A percentile compares a stretch with the other conserved stretches of the same genome.
Conservation (phyloP, 2,113 vertebrate species). For the Bubalus kerabau region DNA sequence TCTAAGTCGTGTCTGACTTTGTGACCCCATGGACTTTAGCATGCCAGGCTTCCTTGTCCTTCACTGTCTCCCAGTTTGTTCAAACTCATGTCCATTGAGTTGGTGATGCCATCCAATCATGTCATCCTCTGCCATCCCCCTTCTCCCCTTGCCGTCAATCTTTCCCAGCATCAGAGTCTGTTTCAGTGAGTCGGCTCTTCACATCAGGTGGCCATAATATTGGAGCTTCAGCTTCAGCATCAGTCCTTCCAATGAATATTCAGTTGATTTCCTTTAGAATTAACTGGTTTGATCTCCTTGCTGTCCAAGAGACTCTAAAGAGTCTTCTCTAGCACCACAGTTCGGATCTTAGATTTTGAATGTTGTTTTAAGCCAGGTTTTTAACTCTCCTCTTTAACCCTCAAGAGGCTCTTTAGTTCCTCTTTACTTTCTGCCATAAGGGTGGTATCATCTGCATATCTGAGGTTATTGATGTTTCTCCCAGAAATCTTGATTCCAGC, state of each 20-base stretch:
- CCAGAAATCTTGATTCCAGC: fast-evolving
- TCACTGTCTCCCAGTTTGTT: background rate
- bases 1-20: background rate
- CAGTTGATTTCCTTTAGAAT: background rate
- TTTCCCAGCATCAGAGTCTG: background rate
- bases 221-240: background rate
- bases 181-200: background rate
- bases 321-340: background rate
- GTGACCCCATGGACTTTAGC: background rate
- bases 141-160: background rate
- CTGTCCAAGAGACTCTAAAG: background rate
- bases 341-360: background rate
- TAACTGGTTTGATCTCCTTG: background rate
- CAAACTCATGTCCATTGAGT: background rate
- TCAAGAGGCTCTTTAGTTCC: background rate
- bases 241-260: background rate
- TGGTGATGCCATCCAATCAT: background rate
- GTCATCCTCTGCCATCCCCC: background rate
- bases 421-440: background rate
- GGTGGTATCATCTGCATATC: background rate
- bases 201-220: background rate
- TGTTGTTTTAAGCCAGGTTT: background rate
- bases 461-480: background rate
- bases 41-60: background rate
- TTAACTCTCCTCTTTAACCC: background rate